Evolutionary conservation across 1,140 invertebrate species (phyloP), one percentile per base, ranked within the genome.

Genomic region (Saccostrea cuccullata): DNA sequence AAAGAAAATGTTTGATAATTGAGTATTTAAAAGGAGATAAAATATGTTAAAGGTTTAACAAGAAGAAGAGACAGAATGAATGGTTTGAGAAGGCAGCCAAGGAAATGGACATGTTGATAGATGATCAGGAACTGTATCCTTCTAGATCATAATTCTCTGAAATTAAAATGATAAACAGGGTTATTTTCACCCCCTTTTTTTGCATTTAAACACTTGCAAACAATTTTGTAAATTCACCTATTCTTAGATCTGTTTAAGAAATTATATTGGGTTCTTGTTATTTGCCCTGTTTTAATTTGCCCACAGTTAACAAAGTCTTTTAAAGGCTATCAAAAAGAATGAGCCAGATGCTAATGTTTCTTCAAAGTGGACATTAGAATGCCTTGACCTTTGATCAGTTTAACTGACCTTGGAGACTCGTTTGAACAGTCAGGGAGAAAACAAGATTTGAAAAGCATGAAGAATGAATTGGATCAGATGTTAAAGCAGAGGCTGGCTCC

Each of bases 51-150:
- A 94, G 93, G 87, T 91, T 96, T 70, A 96, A 96, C 55, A 97
- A 97, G 89, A 95, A 96, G 11, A 96, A 96, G 92, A 96, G 96
- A 47, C 96, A 97, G 82, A 96, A 96, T 89, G 97, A 97, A 67
- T 99, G 98, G 98, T 96, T 98, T 91, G 96, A 97, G 90, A 97
- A 97, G 94, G 97, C 97, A 9, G 97, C 97, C 0, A 96, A 97
- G 90, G 98, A 98, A 89, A 97, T 98, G 96, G 98, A 99, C 94
- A 96, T 99, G 87, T 96, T 98, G 73, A 94, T 98, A 13, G 97
- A 98, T 92, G 97, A 98, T 83, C 96, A 96, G 89, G 96, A 96
- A 92, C 91, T 96, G 96, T 97, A 96, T 96, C 96, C 96, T 93
- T 96, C 85, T 2, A 26, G 8, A 4, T 15, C 13, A 55, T 2